Evolutionary conservation across 2,888 invertebrate species (phyloP), one percentile per base, ranked within the genome.

Genomic region (Orchesella flavescens): DNA sequence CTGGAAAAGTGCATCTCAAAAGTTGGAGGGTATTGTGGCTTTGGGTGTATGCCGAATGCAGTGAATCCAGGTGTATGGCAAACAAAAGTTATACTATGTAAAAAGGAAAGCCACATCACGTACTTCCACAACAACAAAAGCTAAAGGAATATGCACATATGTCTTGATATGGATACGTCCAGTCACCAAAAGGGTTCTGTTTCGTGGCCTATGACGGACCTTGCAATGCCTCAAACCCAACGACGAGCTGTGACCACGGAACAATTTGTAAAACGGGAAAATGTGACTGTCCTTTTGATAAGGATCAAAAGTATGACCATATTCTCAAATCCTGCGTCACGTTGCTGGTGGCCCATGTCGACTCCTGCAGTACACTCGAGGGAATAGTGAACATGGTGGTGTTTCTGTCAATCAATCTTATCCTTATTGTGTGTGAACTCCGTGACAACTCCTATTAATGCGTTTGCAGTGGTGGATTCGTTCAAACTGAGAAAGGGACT

Each of bases 201-300:
- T 17, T 44, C 3, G 63, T 63, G 15, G 9, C 19, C 10, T 24
- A 63, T 19, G 63, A 24, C 43, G 44, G 44, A 0, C 12, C 5
- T 13, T 66, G 66, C n/a, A 23, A 24, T 10, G 23, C 61, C 13
- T 23, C 13, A 5, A 12, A 66, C 44, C 13, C 43, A 43, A 15
- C 66, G 44, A 49, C 12, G 43, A 44, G 43, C 13, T 44, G 43
- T 43, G 44, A 13, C 7, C 1, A 4, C 9, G 66, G 66, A 1
- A 19, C 66, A 66, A 44, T 66, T 66, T 66, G 66, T 66, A 17
- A 23, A 17, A 44, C 4, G n/a, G 44, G 43, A 7, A 5, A 12
- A 19, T 66, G 66, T 44, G 44, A 66, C 43, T 66, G 44, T 44
- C 44, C 66, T 44, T 44, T 66, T 66, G 66, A 66, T 19, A 43